Evolutionary conservation across 2,888 invertebrate species (phyloP).

Genomic region (Apodemia mormo): DNA sequence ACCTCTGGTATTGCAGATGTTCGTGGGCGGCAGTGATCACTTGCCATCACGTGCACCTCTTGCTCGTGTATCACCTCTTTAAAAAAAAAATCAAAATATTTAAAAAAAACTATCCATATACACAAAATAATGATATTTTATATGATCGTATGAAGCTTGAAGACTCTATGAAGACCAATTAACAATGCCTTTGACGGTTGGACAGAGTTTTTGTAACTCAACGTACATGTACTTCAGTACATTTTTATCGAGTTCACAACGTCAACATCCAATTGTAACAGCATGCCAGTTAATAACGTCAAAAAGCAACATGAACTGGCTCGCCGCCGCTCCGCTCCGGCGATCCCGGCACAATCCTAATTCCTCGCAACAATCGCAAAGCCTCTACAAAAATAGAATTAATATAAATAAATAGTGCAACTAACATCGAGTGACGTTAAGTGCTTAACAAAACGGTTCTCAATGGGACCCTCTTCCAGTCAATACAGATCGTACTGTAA

Average conservation of each 20-base stretch:
- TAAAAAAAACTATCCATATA: too few relatives aligned
- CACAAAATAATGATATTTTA: too few relatives aligned
- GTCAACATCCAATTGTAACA: neutral
- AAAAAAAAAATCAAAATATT: too few relatives aligned
- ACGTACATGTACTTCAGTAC: neutral
- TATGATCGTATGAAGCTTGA: too few relatives aligned
- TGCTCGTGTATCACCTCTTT: too few relatives aligned
- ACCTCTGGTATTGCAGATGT: too few relatives aligned
- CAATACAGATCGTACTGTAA: neutral
- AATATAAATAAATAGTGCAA: constrained; percentile 68
- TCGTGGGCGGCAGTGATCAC: too few relatives aligned
- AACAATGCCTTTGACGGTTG: too few relatives aligned
- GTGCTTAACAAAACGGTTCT: constrained; percentile 65
- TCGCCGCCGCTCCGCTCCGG: constrained; percentile 21
- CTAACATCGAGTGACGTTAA: constrained; percentile 64
- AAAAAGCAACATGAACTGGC: neutral
- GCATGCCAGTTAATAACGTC: neutral
- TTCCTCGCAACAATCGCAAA: constrained; percentile 51
- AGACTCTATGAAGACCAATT: too few relatives aligned
- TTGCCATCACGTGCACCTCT: too few relatives aligned
- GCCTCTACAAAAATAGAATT: constrained; percentile 66
- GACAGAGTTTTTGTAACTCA: too few relatives aligned
- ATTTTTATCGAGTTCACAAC: neutral
- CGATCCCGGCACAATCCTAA: constrained; percentile 43
- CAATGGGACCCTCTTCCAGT: constrained; percentile 38